phyloP scores from a whole-genome alignment of 2,113 vertebrate genomes.

The Semnornis frantzii region DNA sequence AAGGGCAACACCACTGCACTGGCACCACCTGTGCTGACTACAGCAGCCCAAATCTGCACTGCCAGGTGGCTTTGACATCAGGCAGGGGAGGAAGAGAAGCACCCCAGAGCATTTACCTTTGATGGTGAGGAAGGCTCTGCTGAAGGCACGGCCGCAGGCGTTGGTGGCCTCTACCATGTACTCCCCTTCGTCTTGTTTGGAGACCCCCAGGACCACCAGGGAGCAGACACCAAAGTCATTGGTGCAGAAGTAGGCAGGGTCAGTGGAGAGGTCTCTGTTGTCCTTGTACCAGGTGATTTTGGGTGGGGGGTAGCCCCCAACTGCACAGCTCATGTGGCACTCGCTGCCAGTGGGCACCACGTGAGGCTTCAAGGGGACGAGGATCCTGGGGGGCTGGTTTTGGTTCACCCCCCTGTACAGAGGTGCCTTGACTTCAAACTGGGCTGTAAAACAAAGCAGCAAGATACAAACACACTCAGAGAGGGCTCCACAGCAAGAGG shows the following conservation, averaged over 20 bases:
- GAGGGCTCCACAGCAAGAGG: not conserved
- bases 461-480: not conserved
- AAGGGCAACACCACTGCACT: too few relatives aligned
- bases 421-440: slow-evolving; percentile 55
- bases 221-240: slow-evolving; percentile 88
- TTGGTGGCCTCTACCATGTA: slow-evolving; percentile 83
- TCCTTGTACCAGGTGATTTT: slow-evolving; percentile 86
- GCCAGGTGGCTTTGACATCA: not conserved
- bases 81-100: not conserved
- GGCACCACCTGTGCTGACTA: not conserved
- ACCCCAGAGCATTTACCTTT: slow-evolving; percentile 71
- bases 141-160: slow-evolving; percentile 72
- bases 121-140: slow-evolving; percentile 80
- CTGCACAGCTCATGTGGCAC: slow-evolving; percentile 88
- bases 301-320: slow-evolving; percentile 81
- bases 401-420: slow-evolving; percentile 67
- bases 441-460: slow-evolving; percentile 63
- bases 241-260: slow-evolving; percentile 76
- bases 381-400: slow-evolving; percentile 78
- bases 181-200: slow-evolving; percentile 78
- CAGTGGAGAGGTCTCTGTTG: slow-evolving; percentile 74
- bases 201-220: slow-evolving; percentile 79
- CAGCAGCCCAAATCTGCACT: not conserved
- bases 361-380: slow-evolving; percentile 81
- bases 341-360: slow-evolving; percentile 81